Percentiles rank a stretch among this genome's conserved stretches.
These are phyloP conservation scores for Maniola jurtina DNA, from an alignment of 1,140 invertebrate species.

Conservation along the genomic window DNA sequence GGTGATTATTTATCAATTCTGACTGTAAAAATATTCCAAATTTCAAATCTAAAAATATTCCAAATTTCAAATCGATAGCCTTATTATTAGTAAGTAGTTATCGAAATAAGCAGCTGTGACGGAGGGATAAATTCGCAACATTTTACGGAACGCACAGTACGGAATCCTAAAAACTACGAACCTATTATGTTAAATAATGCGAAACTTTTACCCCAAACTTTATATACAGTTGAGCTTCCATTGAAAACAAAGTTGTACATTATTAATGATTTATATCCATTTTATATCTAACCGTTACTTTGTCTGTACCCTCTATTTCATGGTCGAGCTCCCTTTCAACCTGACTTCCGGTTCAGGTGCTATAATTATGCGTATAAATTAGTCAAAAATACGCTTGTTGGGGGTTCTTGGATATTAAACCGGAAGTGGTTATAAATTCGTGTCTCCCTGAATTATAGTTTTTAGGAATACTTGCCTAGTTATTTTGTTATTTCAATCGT, in stretches of 20 bases:
- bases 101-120: too few species aligned
- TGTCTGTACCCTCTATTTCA: slow-evolving; percentile 2
- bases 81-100: too few species aligned
- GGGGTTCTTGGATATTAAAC: neutral
- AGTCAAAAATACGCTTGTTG: neutral
- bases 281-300: neutral
- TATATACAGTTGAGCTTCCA: neutral
- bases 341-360: slow-evolving; percentile 6
- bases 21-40: too few species aligned
- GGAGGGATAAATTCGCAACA: too few species aligned
- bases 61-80: too few species aligned
- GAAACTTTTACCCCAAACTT: neutral
- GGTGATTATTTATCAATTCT: too few species aligned
- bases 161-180: too few species aligned
- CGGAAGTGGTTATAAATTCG: neutral
- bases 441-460: neutral
- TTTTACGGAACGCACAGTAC: too few species aligned
- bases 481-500: neutral
- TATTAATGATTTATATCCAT: slow-evolving; percentile 1
- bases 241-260: slow-evolving; percentile 1
- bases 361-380: neutral
- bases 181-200: neutral
- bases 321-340: slow-evolving; percentile 5
- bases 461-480: neutral
- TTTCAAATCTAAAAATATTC: too few species aligned